Evolutionary conservation across 2,113 vertebrate genomes (phyloP), one percentile per base, ranked within the genome.

Genomic region (Periophthalmodon schlosseri): DNA sequence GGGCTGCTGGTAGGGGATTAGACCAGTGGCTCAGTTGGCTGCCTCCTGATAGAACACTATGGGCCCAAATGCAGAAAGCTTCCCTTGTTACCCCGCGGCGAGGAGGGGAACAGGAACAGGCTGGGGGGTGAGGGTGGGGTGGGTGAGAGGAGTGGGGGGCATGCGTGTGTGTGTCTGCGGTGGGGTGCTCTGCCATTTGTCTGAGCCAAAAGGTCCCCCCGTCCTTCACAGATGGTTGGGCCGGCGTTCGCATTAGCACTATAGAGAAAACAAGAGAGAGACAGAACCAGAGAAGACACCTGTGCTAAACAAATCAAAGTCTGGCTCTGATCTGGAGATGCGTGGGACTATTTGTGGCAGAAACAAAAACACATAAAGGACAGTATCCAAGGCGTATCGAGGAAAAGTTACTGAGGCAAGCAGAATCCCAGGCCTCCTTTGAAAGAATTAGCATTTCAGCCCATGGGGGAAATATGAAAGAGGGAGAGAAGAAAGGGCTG

Each of bases 181-280:
- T 28, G 21, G 57, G 57, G 24, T 52, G 57, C 85, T 77, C 84
- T 91, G 88, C 80, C 82, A 93, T 94, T 93, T 93, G 92, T 93
- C 91, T 92, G 81, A 77, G 87, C 91, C 91, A 91, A 91, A 91
- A 91, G 85, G 91, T 90, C 90, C 84, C 76, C 88, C 87, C 88
- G 93, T 92, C 93, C 93, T 94, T 94, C 92, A 94, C 91, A 91
- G 90, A 91, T 90, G 88, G 86, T 81, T 84, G 89, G 84, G 84
- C 88, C 86, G 80, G 75, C 80, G 79, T 84, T 70, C 77, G 87
- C 84, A 91, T 93, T 92, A 91, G 90, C 63, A 77, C 63, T 69
- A 18, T 77, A 85, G 79, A 77, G 80, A 89, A 69, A 47, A 89
- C 68, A 64, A 18, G 33, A 12, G 77, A 63, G 56, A 73, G 34